Conservation (phyloP, 2,888 invertebrate genomes). For the Mesorhabditis sp. region DNA sequence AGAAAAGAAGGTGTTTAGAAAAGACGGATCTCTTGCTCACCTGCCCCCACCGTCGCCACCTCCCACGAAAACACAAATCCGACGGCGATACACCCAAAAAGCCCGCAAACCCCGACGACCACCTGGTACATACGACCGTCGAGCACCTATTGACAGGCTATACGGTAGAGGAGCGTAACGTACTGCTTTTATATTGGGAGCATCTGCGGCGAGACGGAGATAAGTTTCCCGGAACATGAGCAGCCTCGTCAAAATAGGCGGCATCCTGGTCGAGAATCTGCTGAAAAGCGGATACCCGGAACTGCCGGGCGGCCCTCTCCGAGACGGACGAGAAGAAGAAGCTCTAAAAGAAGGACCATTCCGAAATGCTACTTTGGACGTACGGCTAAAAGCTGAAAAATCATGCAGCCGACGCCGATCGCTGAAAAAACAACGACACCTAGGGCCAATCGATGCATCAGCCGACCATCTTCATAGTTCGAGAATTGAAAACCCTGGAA, state of each 20-base stretch:
- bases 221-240: slow-evolving; percentile 58
- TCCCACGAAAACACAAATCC: slow-evolving; percentile 61
- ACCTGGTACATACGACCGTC: slow-evolving; percentile 58
- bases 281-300: slow-evolving; percentile 35
- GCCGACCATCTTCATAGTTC: background rate
- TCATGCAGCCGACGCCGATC: slow-evolving; percentile 11
- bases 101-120: slow-evolving; percentile 57
- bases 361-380: background rate
- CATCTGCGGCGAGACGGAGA: slow-evolving; percentile 60
- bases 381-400: slow-evolving; percentile 10
- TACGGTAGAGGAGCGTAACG: slow-evolving; percentile 10
- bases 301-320: slow-evolving; percentile 37
- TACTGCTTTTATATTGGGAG: slow-evolving; percentile 60
- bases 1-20: too few species aligned
- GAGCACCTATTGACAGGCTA: slow-evolving; percentile 21
- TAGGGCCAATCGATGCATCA: slow-evolving; percentile 13
- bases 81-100: slow-evolving; percentile 58
- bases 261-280: slow-evolving; percentile 59
- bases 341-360: slow-evolving; percentile 16
- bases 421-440: slow-evolving; percentile 8
- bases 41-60: slow-evolving; percentile 1
- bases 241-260: slow-evolving; percentile 60
- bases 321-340: slow-evolving; percentile 29
- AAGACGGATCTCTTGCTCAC: background rate
- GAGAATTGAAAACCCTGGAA: slow-evolving; percentile 11